phyloP scores from a whole-genome alignment of 2,888 invertebrate genomes.

The Cephus sareptanus region DNA sequence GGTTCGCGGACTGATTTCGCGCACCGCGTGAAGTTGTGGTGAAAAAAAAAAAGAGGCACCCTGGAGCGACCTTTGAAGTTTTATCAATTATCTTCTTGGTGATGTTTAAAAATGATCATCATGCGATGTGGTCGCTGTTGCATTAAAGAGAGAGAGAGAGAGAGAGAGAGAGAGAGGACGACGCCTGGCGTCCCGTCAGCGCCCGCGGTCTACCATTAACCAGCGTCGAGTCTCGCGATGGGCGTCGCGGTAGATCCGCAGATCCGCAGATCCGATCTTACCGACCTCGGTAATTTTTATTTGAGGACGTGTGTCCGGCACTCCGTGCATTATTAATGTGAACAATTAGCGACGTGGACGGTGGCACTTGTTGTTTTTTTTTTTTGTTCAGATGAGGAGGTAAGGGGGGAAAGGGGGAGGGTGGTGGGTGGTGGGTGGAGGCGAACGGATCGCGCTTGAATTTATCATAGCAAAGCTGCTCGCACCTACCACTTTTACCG shows the following conservation, averaged over 20 bases:
- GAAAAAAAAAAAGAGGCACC: too few relatives aligned
- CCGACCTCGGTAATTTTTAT: slow-evolving; percentile 43
- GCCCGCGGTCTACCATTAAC: too few relatives aligned
- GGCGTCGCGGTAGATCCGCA: too few relatives aligned
- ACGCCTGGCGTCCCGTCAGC: too few relatives aligned
- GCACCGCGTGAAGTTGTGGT: too few relatives aligned
- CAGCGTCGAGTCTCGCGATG: background rate
- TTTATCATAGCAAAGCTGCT: slow-evolving; percentile 17
- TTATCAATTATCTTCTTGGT: too few relatives aligned
- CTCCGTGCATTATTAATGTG: slow-evolving; percentile 41
- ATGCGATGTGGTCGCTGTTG: too few relatives aligned
- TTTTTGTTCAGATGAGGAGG: background rate
- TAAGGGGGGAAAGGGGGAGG: background rate
- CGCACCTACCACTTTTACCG: slow-evolving; percentile 7
- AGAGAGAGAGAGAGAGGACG: too few relatives aligned
- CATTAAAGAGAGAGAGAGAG: too few relatives aligned
- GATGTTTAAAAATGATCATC: too few relatives aligned
- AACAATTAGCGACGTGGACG: slow-evolving; percentile 31
- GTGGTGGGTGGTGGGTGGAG: slow-evolving; percentile 18
- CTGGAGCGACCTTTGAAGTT: too few relatives aligned
- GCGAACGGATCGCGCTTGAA: slow-evolving; percentile 17
- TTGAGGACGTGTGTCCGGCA: slow-evolving; percentile 33
- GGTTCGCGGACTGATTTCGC: too few relatives aligned
- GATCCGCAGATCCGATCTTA: background rate
- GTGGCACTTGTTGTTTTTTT: background rate